Conservation (phyloP, 92 coral and sea anemone genomes). For the Porites divaricata region DNA sequence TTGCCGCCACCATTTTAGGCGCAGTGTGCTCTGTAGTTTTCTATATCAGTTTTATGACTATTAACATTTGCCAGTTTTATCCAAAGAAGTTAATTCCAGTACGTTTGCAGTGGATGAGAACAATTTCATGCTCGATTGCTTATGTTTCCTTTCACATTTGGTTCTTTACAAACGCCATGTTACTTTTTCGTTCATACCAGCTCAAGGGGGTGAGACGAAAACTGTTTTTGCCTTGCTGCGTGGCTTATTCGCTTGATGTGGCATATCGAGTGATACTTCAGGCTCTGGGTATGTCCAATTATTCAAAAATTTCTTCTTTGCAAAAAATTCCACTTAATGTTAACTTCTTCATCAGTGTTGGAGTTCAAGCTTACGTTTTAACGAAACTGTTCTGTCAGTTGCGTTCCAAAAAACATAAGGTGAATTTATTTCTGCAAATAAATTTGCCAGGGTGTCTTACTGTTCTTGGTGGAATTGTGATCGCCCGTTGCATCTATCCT, state of each 20-base stretch:
- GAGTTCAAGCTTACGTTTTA: not conserved
- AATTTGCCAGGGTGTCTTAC: not conserved
- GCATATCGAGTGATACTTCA: not conserved
- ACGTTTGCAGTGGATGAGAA: constrained; percentile 7
- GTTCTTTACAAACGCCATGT: not conserved
- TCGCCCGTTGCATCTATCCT: not conserved
- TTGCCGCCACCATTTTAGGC: not conserved
- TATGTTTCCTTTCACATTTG: not conserved
- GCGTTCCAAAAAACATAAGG: not conserved
- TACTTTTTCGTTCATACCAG: constrained; percentile 5
- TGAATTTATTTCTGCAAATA: not conserved
- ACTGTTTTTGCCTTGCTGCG: not conserved
- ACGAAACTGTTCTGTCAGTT: not conserved
- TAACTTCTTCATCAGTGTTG: not conserved
- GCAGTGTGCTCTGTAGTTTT: not conserved
- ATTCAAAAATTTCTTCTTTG: not conserved
- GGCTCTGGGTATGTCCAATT: not conserved
- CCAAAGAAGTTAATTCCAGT: constrained; percentile 1
- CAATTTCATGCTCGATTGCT: not conserved
- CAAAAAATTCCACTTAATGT: constrained; percentile 1
- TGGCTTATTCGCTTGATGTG: not conserved
- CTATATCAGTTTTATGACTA: not conserved
- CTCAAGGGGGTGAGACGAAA: not conserved
- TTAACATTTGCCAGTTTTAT: not conserved
- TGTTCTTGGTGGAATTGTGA: not conserved